Conservation (phyloP, 2,113 vertebrate species). For the Podarcis raffonei region DNA sequence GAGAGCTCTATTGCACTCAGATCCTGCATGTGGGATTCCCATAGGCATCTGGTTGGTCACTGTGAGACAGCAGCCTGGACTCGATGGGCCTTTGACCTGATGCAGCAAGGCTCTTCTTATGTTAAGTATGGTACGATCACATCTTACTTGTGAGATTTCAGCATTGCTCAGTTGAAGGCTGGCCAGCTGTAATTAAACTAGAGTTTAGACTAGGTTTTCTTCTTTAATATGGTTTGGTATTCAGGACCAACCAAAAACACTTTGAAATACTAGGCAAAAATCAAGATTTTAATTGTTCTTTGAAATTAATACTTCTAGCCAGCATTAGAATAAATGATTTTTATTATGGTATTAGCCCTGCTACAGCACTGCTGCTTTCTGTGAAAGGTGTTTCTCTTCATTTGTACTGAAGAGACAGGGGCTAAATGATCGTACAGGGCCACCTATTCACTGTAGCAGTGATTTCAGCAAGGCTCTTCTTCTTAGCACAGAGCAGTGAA, state of each 20-base stretch:
- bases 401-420: conserved; percentile 45
- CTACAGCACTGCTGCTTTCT: conserved; percentile 50
- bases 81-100: no score
- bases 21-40: no score
- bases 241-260: conserved; percentile 58
- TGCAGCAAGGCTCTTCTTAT: no score
- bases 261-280: conserved; percentile 56
- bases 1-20: no score
- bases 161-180: no score
- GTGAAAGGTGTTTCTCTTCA: conserved; percentile 39
- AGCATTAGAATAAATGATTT: conserved; percentile 52
- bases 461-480: neutral
- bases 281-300: conserved; percentile 65
- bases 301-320: conserved; percentile 66
- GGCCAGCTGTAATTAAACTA: neutral
- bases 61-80: no score
- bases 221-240: conserved; percentile 48
- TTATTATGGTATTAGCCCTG: conserved; percentile 64
- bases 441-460: neutral
- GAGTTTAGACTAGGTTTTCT: neutral
- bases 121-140: no score
- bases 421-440: conserved; percentile 26
- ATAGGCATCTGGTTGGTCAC: no score
- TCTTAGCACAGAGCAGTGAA: neutral
- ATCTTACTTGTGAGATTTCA: no score